phyloP scores from a whole-genome alignment of 2,888 invertebrate species.

The Folsomia manolachei region DNA sequence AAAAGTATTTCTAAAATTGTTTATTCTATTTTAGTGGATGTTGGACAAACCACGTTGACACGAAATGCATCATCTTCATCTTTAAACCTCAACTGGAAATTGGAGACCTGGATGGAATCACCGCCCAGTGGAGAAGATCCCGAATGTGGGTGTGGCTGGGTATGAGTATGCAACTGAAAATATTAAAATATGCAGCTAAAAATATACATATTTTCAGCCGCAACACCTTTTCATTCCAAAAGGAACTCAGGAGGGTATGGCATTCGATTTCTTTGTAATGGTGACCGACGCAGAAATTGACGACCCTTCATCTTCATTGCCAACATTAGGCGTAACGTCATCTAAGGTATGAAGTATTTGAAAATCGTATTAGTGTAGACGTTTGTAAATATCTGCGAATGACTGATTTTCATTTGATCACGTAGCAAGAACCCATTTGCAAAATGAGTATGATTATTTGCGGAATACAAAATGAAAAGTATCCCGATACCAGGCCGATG shows the following conservation, averaged over 20 bases:
- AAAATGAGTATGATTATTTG: conserved; percentile 6
- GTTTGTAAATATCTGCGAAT: too few species aligned
- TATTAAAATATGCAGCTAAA: too few species aligned
- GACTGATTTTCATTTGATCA: too few species aligned
- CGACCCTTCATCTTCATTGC: too few species aligned
- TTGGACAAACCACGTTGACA: not conserved
- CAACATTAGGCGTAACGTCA: too few species aligned
- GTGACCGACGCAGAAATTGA: conserved; percentile 48
- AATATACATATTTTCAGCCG: too few species aligned
- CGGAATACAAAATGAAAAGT: conserved; percentile 7
- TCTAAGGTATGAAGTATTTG: too few species aligned
- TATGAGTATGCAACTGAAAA: too few species aligned
- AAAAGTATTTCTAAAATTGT: not conserved
- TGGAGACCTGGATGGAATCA: conserved; percentile 7
- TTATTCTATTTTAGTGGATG: not conserved
- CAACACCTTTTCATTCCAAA: conserved; percentile 50
- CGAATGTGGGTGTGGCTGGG: conserved; percentile 51
- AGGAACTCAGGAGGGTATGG: conserved; percentile 49
- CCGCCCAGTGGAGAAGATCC: not conserved
- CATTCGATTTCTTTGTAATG: conserved; percentile 50
- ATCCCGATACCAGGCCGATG: conserved; percentile 21
- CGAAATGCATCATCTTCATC: conserved; percentile 9
- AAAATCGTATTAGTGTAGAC: too few species aligned
- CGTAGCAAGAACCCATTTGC: conserved; percentile 6
- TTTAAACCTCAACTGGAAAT: conserved; percentile 5